Evolutionary conservation across 2,888 invertebrate species (phyloP).

Genomic region (Seladonia tumulorum): DNA sequence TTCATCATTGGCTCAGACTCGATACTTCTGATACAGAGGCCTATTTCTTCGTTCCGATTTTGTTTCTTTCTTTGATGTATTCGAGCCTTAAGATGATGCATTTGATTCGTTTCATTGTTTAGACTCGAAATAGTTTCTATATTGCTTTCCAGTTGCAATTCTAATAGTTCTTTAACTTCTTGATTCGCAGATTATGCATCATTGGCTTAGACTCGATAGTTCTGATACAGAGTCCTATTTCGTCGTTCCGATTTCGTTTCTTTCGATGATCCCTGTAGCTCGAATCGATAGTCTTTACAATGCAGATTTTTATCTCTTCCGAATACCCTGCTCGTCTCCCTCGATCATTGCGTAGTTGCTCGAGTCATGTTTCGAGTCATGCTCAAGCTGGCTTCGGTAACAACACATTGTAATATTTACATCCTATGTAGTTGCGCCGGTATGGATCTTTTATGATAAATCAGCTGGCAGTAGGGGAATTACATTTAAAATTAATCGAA

Average conservation of each 20-base stretch:
- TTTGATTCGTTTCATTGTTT: no score
- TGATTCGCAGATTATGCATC: neutral
- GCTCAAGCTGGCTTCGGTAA: neutral
- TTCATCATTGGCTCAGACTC: neutral
- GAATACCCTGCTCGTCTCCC: neutral
- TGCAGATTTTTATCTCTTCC: neutral
- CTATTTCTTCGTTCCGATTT: neutral
- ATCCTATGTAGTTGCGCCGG: neutral
- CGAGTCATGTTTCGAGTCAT: neutral
- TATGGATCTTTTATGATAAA: neutral
- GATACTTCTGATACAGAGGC: neutral
- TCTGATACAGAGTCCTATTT: neutral
- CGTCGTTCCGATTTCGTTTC: neutral
- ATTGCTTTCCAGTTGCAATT: no score
- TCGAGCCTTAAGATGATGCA: no score
- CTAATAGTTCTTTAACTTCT: neutral
- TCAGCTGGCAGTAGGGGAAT: neutral
- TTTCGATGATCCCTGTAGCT: neutral
- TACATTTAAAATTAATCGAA: neutral
- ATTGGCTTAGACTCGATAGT: neutral
- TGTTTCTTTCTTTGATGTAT: neutral
- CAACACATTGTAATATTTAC: neutral
- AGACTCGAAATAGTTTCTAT: no score
- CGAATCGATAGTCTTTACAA: neutral
- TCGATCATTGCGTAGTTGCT: neutral